Conservation (phyloP, 2,797 vertebrate genomes). For the Trematomus bernacchii region DNA sequence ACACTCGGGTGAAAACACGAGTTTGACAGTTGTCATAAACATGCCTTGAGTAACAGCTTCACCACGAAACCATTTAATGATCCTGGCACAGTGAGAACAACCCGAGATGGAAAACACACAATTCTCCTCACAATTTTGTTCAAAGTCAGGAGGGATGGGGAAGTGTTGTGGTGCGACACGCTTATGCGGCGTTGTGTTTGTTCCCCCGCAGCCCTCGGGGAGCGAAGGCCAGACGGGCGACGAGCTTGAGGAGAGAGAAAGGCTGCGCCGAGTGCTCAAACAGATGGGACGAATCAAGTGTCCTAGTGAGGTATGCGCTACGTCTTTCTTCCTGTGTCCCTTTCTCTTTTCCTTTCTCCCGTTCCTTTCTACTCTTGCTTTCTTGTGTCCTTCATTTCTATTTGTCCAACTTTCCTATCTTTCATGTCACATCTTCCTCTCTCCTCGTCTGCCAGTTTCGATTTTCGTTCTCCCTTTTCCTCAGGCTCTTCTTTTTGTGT, state of each 20-base stretch:
- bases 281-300: conserved; percentile 98
- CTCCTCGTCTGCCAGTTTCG: conserved; percentile 45
- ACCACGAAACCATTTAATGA: conserved; percentile 76
- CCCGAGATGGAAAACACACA: conserved; percentile 78
- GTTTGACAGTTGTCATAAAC: conserved; percentile 82
- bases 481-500: conserved; percentile 53
- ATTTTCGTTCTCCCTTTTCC: conserved; percentile 52
- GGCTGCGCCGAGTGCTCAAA: conserved; percentile 94
- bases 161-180: conserved; percentile 46
- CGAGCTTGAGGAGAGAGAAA: conserved; percentile 93
- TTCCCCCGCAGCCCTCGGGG: conserved; percentile 80
- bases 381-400: conserved; percentile 48
- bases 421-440: conserved; percentile 51
- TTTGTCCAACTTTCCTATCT: conserved; percentile 40
- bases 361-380: conserved; percentile 37
- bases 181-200: conserved; percentile 70
- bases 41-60: conserved; percentile 74
- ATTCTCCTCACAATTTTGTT: conserved; percentile 53
- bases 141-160: conserved; percentile 29
- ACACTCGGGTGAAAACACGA: conserved; percentile 70
- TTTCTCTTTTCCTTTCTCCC: conserved; percentile 41
- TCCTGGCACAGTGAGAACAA: conserved; percentile 63
- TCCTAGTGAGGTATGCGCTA: conserved; percentile 91
- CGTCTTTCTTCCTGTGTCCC: conserved; percentile 34
- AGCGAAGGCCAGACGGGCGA: conserved; percentile 87